Evolutionary conservation across 2,888 invertebrate genomes (phyloP).

Genomic region (Theretra japonica): DNA sequence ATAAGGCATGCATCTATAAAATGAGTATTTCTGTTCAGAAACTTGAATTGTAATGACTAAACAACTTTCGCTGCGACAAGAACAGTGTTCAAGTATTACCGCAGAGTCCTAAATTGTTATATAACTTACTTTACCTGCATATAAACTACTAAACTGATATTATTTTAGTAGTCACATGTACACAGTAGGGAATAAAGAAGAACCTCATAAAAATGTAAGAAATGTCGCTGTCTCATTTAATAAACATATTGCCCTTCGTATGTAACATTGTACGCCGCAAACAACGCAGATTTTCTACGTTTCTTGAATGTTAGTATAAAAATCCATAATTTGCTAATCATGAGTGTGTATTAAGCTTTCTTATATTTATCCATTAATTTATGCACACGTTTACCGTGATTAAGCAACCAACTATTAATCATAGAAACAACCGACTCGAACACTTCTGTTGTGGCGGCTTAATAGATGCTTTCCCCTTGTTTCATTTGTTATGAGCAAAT

Average conservation of each 20-base stretch:
- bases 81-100: slow-evolving; percentile 8
- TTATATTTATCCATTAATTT: slow-evolving; percentile 2
- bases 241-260: slow-evolving; percentile 10
- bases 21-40: not conserved
- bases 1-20: not conserved
- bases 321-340: not conserved
- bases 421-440: not conserved
- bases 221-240: slow-evolving; percentile 1
- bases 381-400: slow-evolving; percentile 3
- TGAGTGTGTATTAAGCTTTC: not conserved
- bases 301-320: not conserved
- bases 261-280: slow-evolving; percentile 6
- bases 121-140: not conserved
- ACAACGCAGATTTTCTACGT: not conserved
- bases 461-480: not conserved
- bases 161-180: not conserved
- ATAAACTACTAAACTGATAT: not conserved
- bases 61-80: slow-evolving; percentile 3
- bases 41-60: slow-evolving; percentile 7
- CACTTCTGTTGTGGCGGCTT: not conserved
- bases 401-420: slow-evolving; percentile 11
- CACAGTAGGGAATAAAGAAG: not conserved
- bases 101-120: slow-evolving; percentile 14
- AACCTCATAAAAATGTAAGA: slow-evolving; percentile 6
- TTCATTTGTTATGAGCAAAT: not conserved